Evolutionary conservation across 1,140 invertebrate genomes (phyloP).

Genomic region (Goniozus legneri): DNA sequence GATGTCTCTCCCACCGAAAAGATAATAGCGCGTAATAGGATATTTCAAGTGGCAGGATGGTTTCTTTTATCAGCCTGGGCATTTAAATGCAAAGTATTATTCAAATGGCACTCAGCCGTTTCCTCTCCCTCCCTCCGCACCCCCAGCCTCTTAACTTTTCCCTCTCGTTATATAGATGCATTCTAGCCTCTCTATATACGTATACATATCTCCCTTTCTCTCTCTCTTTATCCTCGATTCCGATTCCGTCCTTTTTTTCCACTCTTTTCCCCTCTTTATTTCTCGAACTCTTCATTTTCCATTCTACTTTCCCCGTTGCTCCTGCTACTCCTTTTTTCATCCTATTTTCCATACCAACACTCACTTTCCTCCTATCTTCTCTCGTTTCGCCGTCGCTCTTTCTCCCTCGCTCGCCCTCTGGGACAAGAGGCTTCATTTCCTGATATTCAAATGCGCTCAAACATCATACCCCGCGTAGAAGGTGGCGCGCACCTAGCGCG

Average conservation of each 20-base stretch:
- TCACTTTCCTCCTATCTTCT: slow-evolving; percentile 1
- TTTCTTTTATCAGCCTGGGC: slow-evolving; percentile 46
- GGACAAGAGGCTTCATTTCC: slow-evolving; percentile 49
- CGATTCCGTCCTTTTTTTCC: background rate
- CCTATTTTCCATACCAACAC: background rate
- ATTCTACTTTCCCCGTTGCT: slow-evolving; percentile 9
- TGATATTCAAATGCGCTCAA: slow-evolving; percentile 52
- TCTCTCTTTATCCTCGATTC: slow-evolving; percentile 9
- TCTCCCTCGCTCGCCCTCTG: slow-evolving; percentile 22
- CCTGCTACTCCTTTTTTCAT: background rate
- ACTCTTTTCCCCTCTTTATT: background rate
- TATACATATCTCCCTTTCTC: slow-evolving; percentile 1
- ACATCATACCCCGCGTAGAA: slow-evolving; percentile 37
- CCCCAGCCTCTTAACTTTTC: slow-evolving; percentile 4
- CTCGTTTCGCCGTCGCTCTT: background rate
- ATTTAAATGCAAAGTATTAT: slow-evolving; percentile 54
- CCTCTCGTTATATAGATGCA: no score
- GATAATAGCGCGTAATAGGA: slow-evolving; percentile 49
- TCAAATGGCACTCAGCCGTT: slow-evolving; percentile 37
- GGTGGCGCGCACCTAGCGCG: slow-evolving; percentile 17
- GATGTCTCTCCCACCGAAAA: slow-evolving; percentile 18
- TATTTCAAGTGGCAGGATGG: slow-evolving; percentile 43
- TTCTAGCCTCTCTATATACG: no score
- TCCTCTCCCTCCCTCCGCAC: slow-evolving; percentile 6
- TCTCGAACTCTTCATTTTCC: slow-evolving; percentile 5